These are phyloP conservation scores for Microcebus jonahi DNA, from an alignment of 2,113 vertebrate species.

Conservation along the genomic window DNA sequence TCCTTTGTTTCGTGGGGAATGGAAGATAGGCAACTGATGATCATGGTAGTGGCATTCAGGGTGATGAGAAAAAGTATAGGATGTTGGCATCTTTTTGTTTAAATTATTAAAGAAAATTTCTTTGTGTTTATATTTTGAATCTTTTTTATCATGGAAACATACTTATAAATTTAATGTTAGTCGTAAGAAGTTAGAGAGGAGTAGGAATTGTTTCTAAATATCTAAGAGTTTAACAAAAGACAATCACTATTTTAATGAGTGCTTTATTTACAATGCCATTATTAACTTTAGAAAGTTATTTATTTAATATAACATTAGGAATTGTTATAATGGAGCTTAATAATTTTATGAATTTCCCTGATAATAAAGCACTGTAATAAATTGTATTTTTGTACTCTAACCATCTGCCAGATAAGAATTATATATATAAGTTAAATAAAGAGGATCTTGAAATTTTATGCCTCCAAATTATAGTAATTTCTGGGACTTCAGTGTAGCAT, in stretches of 20 bases:
- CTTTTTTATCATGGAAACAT: background rate
- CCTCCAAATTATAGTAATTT: slow-evolving; percentile 71
- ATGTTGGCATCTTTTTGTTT: slow-evolving; percentile 12
- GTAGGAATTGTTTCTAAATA: slow-evolving; percentile 13
- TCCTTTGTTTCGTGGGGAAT: slow-evolving; percentile 39
- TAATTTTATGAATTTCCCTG: slow-evolving; percentile 44
- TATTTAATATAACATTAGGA: slow-evolving; percentile 51
- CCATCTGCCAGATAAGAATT: slow-evolving; percentile 28
- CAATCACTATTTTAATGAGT: background rate
- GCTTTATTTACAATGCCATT: slow-evolving; percentile 44
- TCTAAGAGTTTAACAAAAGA: background rate
- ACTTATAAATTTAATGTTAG: slow-evolving; percentile 45
- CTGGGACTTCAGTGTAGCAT: slow-evolving; percentile 45
- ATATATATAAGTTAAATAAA: slow-evolving; percentile 50
- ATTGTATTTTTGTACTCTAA: slow-evolving; percentile 50
- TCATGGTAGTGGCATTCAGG: background rate
- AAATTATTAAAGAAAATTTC: slow-evolving; percentile 20
- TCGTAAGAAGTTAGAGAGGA: background rate
- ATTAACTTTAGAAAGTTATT: slow-evolving; percentile 41
- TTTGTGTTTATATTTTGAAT: slow-evolving; percentile 29
- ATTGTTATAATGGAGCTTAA: background rate
- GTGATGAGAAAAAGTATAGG: background rate
- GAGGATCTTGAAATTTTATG: slow-evolving; percentile 60
- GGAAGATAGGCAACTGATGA: background rate
- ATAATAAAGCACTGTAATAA: slow-evolving; percentile 22